A percentile compares a stretch with the other conserved stretches of the same genome.
Conservation (phyloP, 2,113 vertebrate genomes). For the Hirundichthys speculiger region DNA sequence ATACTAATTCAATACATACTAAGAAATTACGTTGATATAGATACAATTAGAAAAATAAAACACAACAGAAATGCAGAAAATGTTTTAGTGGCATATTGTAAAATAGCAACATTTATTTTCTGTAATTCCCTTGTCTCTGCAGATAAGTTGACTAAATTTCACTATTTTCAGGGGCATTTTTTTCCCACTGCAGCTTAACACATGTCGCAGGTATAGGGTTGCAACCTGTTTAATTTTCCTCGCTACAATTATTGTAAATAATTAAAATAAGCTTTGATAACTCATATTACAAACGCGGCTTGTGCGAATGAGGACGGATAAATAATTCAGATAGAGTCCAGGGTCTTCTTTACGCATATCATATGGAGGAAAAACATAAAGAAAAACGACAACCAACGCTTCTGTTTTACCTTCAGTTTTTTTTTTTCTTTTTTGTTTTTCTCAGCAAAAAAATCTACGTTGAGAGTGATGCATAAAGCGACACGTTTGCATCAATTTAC, state of each 20-base stretch:
- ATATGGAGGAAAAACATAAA: constrained; percentile 48
- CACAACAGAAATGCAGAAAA: too few species aligned
- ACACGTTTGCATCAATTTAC: constrained; percentile 58
- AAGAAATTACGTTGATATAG: too few species aligned
- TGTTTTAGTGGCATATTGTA: not conserved
- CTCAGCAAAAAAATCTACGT: too few species aligned
- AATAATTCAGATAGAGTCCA: constrained; percentile 88
- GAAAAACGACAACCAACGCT: not conserved
- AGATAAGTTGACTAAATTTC: not conserved
- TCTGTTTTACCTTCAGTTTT: not conserved
- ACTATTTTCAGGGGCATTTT: constrained; percentile 55
- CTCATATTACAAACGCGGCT: constrained; percentile 97
- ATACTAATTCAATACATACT: too few species aligned
- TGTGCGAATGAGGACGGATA: constrained; percentile 88
- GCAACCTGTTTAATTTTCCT: constrained; percentile 90
- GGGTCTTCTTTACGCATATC: constrained; percentile 70
- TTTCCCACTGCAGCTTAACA: constrained; percentile 77
- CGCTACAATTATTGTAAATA: constrained; percentile 92
- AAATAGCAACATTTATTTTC: not conserved
- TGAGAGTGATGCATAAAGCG: constrained; percentile 5
- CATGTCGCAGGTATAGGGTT: constrained; percentile 90
- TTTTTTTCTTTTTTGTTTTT: constrained; percentile 11
- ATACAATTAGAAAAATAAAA: too few species aligned
- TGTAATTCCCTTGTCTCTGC: not conserved
- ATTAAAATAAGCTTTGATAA: constrained; percentile 95